Evolutionary conservation across 2,888 invertebrate species (phyloP).

Genomic region (Oeneis ivallda): DNA sequence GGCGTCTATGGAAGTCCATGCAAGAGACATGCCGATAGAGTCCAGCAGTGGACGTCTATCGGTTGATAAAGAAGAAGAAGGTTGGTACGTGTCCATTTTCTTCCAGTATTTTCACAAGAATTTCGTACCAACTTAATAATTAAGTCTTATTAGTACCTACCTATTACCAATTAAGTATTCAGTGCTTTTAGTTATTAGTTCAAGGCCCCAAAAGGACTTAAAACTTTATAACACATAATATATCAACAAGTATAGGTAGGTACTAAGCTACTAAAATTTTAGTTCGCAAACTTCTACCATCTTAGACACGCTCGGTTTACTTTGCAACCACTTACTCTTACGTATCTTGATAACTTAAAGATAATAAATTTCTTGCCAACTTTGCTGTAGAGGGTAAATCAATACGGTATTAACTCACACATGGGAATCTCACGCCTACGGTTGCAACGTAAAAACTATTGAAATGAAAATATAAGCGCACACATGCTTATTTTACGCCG

Average conservation of each 20-base stretch:
- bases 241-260: background rate
- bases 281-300: background rate
- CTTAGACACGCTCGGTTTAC: conserved; percentile 16
- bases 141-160: background rate
- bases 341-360: conserved; percentile 49
- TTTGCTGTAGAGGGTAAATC: conserved; percentile 64
- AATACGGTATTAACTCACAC: conserved; percentile 79
- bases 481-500: conserved; percentile 48
- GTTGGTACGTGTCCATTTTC: too few relatives aligned
- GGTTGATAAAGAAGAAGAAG: too few relatives aligned
- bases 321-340: conserved; percentile 39
- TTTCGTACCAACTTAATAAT: background rate
- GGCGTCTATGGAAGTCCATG: too few relatives aligned
- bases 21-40: too few relatives aligned
- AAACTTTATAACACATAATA: conserved; percentile 10
- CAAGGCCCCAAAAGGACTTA: background rate
- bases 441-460: conserved; percentile 76
- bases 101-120: background rate
- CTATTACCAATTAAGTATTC: background rate
- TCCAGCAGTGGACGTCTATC: too few relatives aligned
- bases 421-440: conserved; percentile 57
- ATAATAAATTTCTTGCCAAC: conserved; percentile 71
- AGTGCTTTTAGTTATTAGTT: too few relatives aligned
- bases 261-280: background rate
- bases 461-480: conserved; percentile 78